Evolutionary conservation across 1,140 invertebrate species (phyloP), one percentile per base, ranked within the genome.

Genomic region (Ceratina calcarata): DNA sequence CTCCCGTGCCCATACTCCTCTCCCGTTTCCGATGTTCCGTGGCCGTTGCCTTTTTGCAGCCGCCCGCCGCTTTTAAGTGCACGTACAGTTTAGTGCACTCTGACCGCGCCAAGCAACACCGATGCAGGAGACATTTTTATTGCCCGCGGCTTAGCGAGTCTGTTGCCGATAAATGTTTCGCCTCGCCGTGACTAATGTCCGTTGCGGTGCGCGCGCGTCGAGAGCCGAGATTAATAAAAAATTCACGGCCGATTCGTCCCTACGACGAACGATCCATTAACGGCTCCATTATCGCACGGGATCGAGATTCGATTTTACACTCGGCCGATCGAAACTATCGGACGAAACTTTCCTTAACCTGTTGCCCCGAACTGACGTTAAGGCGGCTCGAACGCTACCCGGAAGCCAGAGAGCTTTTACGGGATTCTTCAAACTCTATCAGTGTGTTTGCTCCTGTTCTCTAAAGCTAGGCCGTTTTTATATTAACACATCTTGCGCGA

Each of bases 71-170:
- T 84, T 86, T 86, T 86, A 86, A 87, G 85, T 83, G 85, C 85
- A 86, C 85, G 85, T 84, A 87, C 81, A 79, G 81, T 86, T 86
- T 86, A 86, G 82, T 85, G 78, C 78, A 81, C 83, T 85, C 80
- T 84, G 82, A 84, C 82, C 82, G 69, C 55, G 70, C 74, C 68
- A 45, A 57, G 61, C 78, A 74, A 58, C 74, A 20, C 58, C 58
- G 64, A 68, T 57, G 66, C 58, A 53, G 72, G 72, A 73, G 83
- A 85, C 83, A 85, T 81, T 84, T 85, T 85, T 85, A 85, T 84
- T 81, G 82, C 78, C 27, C 20, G 55, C 20, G 55, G 76, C 72
- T 81, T 77, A 73, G 78, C 61, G 72, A 70, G 58, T 65, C 70
- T 74, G 83, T 68, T 60, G 45, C 61, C 82, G 84, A 83, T 86